Evolutionary conservation across 2,888 invertebrate genomes (phyloP), one percentile per base, ranked within the genome.

Genomic region (Caenorhabditis sp.): DNA sequence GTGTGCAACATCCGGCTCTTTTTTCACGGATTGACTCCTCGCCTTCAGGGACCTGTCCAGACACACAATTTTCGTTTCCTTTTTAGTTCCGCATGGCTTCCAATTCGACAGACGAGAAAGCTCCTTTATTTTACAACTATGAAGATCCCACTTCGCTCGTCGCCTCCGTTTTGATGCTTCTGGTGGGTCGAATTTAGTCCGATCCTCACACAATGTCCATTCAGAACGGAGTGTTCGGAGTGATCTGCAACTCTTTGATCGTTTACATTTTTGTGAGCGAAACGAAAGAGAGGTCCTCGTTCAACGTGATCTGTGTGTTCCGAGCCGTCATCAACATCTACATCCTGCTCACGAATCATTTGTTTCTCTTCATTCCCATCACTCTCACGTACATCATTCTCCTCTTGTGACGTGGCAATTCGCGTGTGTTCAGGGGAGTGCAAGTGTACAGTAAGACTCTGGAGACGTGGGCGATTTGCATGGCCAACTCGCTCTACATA

Each of bases 251-350:
- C 43, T 13, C 39, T 41, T 39, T 70, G 20, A 53, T 70, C 15
- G 43, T 59, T n/a, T 70, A 45, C 53, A 70, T 70, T 9, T 70
- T 70, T 15, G 15, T 39, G 8, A 70, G 61, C 27, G 70, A 70
- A 45, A 59, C 27, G 15, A 52, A 52, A n/a, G 59, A 70, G 20
- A 32, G 61, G 17, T 59, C 59, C 4, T 41, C 70, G 5, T 70
- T 70, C 46, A 70, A 70, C 46, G 35, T 55, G 27, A 61, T 70
- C 5, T 70, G 70, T 30, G 52, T 59, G 35, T 26, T 52, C n/a
- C 61, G 70, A 17, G 70, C 70, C n/a, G 13, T 61, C 7, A 53
- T 59, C 15, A 70, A 70, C 43, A 20, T 53, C 22, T 70, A 45
- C 32, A 43, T 70, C 9, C 45, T 70, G 11, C 35, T 50, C 53